Evolutionary conservation across 2,113 vertebrate species (phyloP).

Genomic region (Brienomyrus brachyistius): DNA sequence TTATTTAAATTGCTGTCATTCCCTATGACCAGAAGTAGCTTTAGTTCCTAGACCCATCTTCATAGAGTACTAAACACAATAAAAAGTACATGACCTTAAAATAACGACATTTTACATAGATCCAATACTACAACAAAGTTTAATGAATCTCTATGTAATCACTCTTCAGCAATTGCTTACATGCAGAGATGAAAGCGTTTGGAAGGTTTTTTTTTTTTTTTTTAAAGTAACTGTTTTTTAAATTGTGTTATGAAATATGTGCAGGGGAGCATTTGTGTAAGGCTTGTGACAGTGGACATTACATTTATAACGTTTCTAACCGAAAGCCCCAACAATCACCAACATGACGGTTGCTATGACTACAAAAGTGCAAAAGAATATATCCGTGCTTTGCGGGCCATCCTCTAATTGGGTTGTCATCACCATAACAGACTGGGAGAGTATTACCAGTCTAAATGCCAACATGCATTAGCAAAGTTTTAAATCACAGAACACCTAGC

Average conservation of each 20-base stretch:
- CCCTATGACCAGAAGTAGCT: neutral
- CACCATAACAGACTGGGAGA: neutral
- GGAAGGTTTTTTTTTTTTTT: neutral
- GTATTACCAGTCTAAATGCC: slow-evolving; percentile 13
- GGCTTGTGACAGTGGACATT: neutral
- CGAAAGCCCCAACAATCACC: slow-evolving; percentile 7
- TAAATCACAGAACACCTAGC: neutral
- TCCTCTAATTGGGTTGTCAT: slow-evolving; percentile 19
- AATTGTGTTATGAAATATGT: neutral
- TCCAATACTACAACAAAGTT: neutral
- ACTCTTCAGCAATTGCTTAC: neutral
- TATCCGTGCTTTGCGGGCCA: neutral
- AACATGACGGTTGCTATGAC: slow-evolving; percentile 18
- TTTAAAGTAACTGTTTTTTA: neutral
- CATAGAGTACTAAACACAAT: neutral
- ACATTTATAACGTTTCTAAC: neutral
- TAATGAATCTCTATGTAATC: neutral
- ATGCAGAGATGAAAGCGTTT: neutral
- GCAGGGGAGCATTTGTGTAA: neutral
- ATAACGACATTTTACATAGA: neutral
- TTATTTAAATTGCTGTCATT: neutral
- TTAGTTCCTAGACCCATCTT: neutral
- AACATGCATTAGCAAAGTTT: slow-evolving; percentile 13
- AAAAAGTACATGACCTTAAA: neutral
- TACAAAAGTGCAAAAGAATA: neutral